Evolutionary conservation across 2,888 invertebrate species (phyloP).

Genomic region (Scaptomyza cyrtandrae): DNA sequence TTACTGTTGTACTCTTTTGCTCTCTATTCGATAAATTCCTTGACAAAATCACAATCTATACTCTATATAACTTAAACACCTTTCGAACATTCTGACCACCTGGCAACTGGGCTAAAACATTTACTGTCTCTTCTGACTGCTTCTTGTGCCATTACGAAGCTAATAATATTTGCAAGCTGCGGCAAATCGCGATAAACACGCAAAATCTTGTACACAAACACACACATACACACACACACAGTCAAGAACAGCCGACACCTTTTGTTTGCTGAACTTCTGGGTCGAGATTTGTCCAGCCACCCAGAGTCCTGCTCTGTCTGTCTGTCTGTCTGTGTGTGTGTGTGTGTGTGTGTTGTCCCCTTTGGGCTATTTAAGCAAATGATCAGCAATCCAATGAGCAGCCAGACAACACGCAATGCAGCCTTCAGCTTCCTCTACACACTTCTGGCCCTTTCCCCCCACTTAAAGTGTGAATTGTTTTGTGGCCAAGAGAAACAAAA

Average conservation of each 20-base stretch:
- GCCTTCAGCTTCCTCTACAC: no score
- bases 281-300: slow-evolving; percentile 69
- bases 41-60: no score
- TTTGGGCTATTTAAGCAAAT: slow-evolving; percentile 80
- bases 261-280: slow-evolving; percentile 29
- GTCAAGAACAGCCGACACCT: slow-evolving; percentile 36
- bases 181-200: slow-evolving; percentile 75
- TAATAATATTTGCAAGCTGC: slow-evolving; percentile 54
- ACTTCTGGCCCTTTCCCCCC: not conserved
- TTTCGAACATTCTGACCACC: slow-evolving; percentile 45
- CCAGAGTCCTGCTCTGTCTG: slow-evolving; percentile 45
- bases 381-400: slow-evolving; percentile 77
- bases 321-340: slow-evolving; percentile 42
- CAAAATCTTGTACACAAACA: slow-evolving; percentile 52
- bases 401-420: slow-evolving; percentile 69
- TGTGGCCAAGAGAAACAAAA: slow-evolving; percentile 66
- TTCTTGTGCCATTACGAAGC: slow-evolving; percentile 47
- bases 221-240: not conserved
- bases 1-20: no score
- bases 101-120: not conserved
- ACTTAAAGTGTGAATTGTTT: slow-evolving; percentile 76
- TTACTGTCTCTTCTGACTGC: not conserved
- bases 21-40: no score
- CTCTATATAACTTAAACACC: not conserved
- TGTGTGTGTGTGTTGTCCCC: slow-evolving; percentile 54